A percentile compares a stretch with the other conserved stretches of the same genome.
These are phyloP conservation scores for Nymphalis c-album DNA, from an alignment of 2,888 invertebrate genomes.

Conservation along the genomic window DNA sequence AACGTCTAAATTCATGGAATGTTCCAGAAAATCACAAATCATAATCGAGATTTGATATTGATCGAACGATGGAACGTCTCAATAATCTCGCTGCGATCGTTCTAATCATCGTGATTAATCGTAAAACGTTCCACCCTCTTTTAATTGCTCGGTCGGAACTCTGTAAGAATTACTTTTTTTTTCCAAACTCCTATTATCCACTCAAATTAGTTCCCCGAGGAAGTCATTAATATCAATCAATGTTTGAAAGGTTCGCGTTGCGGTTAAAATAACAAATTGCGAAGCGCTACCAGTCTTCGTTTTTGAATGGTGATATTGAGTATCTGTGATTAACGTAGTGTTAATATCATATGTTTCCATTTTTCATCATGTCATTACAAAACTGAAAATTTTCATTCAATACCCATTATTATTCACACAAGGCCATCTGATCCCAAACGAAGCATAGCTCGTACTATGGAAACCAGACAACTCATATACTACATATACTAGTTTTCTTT, in stretches of 20 bases:
- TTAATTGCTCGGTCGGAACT: conserved; percentile 38
- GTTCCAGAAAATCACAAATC: conserved; percentile 31
- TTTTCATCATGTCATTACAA: not conserved
- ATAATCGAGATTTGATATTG: conserved; percentile 35
- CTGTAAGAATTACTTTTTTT: conserved; percentile 66
- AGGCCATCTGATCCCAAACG: too few species aligned
- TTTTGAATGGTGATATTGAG: conserved; percentile 16
- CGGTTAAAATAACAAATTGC: conserved; percentile 43
- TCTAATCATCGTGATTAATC: conserved; percentile 41
- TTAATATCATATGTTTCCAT: not conserved
- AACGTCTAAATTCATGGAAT: conserved; percentile 21
- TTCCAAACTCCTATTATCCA: conserved; percentile 78
- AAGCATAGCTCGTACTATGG: too few species aligned
- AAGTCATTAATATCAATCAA: conserved; percentile 79
- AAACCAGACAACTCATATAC: too few species aligned
- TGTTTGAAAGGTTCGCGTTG: conserved; percentile 61
- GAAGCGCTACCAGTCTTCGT: conserved; percentile 15
- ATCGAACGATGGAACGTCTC: conserved; percentile 36
- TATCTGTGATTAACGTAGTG: not conserved
- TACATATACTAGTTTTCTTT: too few species aligned
- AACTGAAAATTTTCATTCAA: too few species aligned
- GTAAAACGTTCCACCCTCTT: conserved; percentile 35
- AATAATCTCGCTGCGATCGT: conserved; percentile 36
- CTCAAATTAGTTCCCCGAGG: conserved; percentile 73
- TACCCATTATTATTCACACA: too few species aligned